Base-by-base conservation (phyloP, 1,140 invertebrate genomes). In the Meloidogyne chitwoodi region DNA sequence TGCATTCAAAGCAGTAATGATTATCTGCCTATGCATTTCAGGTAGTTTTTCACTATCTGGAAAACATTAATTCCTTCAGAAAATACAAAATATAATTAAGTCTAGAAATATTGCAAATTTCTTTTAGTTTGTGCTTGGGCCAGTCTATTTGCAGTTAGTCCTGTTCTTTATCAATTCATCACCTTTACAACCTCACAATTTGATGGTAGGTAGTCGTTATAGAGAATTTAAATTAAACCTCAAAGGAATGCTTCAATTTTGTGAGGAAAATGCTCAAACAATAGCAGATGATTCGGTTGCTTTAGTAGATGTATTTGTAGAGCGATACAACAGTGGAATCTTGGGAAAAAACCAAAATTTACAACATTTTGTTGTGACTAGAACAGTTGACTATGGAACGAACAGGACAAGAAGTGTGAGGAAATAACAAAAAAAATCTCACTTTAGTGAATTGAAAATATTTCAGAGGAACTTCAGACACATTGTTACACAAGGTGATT, bases 1-100 rank as follows among this genome's bases (percentile, higher is more conserved):
- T 11, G 82, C 82, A 11, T 82, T 84, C 38, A 83, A 78, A 66
- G 79, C 67, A 19, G 79, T 82, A 34, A 27, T 82, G 26, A 80
- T 82, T 74, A 22, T 82, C 26, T 80, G 64, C 19, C 65, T 82
- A 3, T 82, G 73, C 31, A 22, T 83, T 22, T 62, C 81, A 19
- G 56, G 70, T 73, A 16, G n/a, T 14, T 12, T 72, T 72, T n/a
- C 2, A 24, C 14, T 1, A 26, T 29, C 16, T 24, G 65, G 22
- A 24, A 24, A 66, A 16, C 2, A 2, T 66, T 2, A 66, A 24
- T 16, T 22, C 65, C n/a, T 19, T n/a, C 29, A 26, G 29, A 29
- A 31, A n/a, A 22, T 68, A 31, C 6, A 31, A 6, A 31, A 38
- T 38, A 10, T 3, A 6, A 38, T 38, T 38, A 12, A 22, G 10